Evolutionary conservation across 2,888 invertebrate species (phyloP).

Genomic region (Tetrapedia diversipes): DNA sequence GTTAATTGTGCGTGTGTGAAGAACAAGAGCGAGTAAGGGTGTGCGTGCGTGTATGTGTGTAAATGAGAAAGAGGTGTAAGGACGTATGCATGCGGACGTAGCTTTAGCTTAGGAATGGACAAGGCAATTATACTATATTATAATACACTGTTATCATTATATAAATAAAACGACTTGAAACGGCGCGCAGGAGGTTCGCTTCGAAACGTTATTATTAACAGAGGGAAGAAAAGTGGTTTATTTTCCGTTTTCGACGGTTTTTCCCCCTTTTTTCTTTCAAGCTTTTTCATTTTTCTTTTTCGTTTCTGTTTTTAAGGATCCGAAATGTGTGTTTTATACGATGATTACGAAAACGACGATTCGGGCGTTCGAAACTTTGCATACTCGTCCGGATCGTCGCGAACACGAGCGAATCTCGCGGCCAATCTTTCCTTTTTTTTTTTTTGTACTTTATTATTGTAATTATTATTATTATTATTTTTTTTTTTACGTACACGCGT

Average conservation of each 20-base stretch:
- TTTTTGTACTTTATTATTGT: no score
- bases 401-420: conserved; percentile 35
- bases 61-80: no score
- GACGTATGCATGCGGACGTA: conserved; percentile 50
- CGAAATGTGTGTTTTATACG: not conserved
- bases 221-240: no score
- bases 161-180: conserved; percentile 25
- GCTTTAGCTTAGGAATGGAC: conserved; percentile 58
- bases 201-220: no score
- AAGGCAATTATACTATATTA: conserved; percentile 59
- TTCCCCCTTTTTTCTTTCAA: not conserved
- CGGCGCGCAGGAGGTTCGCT: conserved; percentile 49
- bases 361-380: not conserved
- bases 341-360: not conserved
- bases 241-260: conserved; percentile 9
- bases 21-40: conserved; percentile 34
- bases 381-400: not conserved
- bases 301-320: not conserved
- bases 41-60: conserved; percentile 46
- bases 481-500: conserved; percentile 1
- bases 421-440: conserved; percentile 8
- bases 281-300: not conserved
- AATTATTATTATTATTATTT: no score
- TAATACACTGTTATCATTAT: conserved; percentile 52
- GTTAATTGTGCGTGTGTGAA: conserved; percentile 65